Evolutionary conservation across 2,797 vertebrate species (phyloP).

Genomic region (Sebastes kiyomatsui): DNA sequence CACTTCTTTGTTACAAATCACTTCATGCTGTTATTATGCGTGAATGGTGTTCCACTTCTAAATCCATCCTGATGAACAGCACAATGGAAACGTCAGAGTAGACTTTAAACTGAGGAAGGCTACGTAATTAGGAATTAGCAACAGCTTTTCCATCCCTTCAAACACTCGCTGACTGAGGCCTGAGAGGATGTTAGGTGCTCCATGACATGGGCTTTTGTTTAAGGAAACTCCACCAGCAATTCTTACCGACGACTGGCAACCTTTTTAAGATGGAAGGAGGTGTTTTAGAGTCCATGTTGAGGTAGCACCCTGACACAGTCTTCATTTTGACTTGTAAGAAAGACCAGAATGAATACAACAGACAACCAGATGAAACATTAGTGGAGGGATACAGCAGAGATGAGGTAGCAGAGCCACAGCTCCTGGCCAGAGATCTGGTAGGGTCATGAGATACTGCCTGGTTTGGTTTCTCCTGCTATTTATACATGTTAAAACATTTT

Average conservation of each 20-base stretch:
- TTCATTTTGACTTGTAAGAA: not conserved
- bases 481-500: constrained; percentile 33
- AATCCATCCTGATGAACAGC: constrained; percentile 56
- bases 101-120: constrained; percentile 34
- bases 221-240: not conserved
- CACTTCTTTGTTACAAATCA: constrained; percentile 43
- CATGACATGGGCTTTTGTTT: constrained; percentile 28
- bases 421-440: constrained; percentile 8
- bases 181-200: constrained; percentile 17
- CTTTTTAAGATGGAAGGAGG: not conserved
- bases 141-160: constrained; percentile 42
- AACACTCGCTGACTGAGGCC: constrained; percentile 18
- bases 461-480: constrained; percentile 42
- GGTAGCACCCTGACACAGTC: not conserved
- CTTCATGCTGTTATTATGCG: constrained; percentile 41
- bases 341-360: not conserved
- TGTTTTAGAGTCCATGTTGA: not conserved
- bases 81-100: constrained; percentile 35
- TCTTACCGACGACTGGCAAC: not conserved
- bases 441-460: constrained; percentile 39
- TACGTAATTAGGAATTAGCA: constrained; percentile 52
- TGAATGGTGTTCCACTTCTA: constrained; percentile 43
- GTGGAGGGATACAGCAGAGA: not conserved
- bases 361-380: not conserved
- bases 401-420: not conserved